Evolutionary conservation across 2,888 invertebrate species (phyloP).

Genomic region (Stictocephala bisonia): DNA sequence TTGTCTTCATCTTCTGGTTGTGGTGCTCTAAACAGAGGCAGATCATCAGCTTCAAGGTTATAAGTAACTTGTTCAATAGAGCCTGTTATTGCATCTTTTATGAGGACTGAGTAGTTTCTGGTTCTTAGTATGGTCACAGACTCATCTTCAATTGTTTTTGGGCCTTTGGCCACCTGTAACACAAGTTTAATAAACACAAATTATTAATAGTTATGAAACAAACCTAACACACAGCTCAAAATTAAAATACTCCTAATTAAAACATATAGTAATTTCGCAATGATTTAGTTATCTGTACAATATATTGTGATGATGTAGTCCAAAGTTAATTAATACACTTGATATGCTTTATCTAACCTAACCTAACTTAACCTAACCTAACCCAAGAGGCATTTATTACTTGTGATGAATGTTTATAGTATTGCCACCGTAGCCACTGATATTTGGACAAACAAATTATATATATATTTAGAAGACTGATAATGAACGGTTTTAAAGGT

Average conservation of each 20-base stretch:
- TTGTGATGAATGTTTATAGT: no score
- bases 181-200: not conserved
- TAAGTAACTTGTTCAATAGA: slow-evolving; percentile 52
- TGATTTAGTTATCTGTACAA: no score
- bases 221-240: not conserved
- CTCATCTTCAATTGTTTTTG: slow-evolving; percentile 53
- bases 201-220: not conserved
- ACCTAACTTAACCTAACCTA: no score
- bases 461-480: no score
- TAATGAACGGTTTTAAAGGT: no score
- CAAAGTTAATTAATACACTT: no score
- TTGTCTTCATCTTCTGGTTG: slow-evolving; percentile 43
- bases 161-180: slow-evolving; percentile 53
- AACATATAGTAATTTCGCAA: no score
- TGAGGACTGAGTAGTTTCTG: slow-evolving; percentile 68
- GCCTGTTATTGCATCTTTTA: slow-evolving; percentile 54
- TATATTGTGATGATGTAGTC: no score
- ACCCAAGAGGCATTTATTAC: no score
- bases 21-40: slow-evolving; percentile 49
- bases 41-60: slow-evolving; percentile 52
- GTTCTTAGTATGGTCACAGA: slow-evolving; percentile 65
- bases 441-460: no score
- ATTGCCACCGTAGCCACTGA: no score
- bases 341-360: no score
- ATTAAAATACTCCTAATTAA: not conserved